Percentiles rank a stretch among this genome's conserved stretches.
Conservation (phyloP, 1,140 invertebrate species). For the Drosophila ambigua region DNA sequence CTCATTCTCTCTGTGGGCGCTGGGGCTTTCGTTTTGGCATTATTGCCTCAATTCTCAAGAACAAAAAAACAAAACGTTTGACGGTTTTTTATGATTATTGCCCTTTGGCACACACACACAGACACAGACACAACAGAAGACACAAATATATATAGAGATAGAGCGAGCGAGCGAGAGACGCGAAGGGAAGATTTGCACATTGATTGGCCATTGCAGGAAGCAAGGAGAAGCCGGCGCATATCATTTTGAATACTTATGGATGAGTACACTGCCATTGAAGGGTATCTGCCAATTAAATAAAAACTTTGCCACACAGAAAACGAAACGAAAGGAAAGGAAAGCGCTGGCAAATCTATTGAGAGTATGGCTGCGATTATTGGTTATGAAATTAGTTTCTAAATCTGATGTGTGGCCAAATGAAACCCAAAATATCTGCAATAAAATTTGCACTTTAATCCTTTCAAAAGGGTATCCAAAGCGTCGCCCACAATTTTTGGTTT, state of each 20-base stretch:
- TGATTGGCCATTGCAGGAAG: conserved; percentile 72
- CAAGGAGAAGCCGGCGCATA: conserved; percentile 38
- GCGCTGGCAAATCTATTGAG: background rate
- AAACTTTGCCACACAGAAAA: conserved; percentile 1
- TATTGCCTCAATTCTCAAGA: conserved; percentile 66
- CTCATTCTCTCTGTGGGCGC: no score
- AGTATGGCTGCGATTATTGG: no score
- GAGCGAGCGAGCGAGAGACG: conserved; percentile 3
- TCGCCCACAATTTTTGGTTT: no score
- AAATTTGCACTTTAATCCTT: no score
- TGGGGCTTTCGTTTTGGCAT: conserved; percentile 37
- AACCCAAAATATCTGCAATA: no score
- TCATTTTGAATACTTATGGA: conserved; percentile 40
- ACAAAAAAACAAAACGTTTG: conserved; percentile 66
- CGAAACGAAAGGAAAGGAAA: background rate
- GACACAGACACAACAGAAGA: conserved; percentile 26
- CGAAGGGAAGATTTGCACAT: conserved; percentile 65
- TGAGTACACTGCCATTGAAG: conserved; percentile 12
- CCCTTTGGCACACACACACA: conserved; percentile 45
- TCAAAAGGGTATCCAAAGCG: no score
- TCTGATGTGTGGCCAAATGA: no score
- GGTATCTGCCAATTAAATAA: conserved; percentile 6
- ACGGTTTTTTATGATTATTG: conserved; percentile 80
- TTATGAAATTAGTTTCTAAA: no score
- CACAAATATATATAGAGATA: conserved; percentile 10